phyloP scores from a whole-genome alignment of 2,797 vertebrate genomes.

The Natrix natrix region DNA sequence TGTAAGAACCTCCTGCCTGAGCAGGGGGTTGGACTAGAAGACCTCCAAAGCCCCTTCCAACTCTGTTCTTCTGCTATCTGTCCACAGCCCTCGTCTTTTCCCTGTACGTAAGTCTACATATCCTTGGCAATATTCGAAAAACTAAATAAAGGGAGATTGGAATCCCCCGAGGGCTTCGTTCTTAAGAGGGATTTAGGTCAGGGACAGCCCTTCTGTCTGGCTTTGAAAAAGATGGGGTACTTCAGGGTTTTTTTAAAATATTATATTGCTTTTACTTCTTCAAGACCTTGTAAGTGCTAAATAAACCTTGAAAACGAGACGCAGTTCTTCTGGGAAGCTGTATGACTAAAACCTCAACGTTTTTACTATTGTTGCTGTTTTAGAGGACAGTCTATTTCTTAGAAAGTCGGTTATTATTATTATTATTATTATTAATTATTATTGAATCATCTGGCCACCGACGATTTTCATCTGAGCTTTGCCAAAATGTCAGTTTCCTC shows the following conservation, averaged over 20 bases:
- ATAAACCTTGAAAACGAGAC: not conserved
- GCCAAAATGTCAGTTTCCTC: not conserved
- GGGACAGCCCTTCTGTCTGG: not conserved
- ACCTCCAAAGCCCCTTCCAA: not conserved
- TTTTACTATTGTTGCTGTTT: not conserved
- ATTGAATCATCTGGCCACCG: not conserved
- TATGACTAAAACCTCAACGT: not conserved
- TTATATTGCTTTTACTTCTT: rapidly evolving
- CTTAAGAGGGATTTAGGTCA: not conserved
- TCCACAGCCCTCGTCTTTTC: not conserved
- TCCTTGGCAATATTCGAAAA: not conserved
- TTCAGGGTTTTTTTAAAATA: not conserved
- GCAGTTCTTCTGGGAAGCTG: not conserved
- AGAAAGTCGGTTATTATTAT: not conserved
- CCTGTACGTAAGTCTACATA: not conserved
- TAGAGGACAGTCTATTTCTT: conserved; percentile 1
- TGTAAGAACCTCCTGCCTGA: not conserved
- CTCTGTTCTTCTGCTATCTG: not conserved
- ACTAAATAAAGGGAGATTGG: not conserved
- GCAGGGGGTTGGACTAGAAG: not conserved
- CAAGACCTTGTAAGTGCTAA: not conserved
- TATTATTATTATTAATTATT: not conserved
- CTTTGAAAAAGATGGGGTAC: not conserved
- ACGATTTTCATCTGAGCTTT: not conserved
- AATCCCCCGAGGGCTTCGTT: not conserved